Conservation (phyloP, 2,797 vertebrate species). For the Diplodus sargus region DNA sequence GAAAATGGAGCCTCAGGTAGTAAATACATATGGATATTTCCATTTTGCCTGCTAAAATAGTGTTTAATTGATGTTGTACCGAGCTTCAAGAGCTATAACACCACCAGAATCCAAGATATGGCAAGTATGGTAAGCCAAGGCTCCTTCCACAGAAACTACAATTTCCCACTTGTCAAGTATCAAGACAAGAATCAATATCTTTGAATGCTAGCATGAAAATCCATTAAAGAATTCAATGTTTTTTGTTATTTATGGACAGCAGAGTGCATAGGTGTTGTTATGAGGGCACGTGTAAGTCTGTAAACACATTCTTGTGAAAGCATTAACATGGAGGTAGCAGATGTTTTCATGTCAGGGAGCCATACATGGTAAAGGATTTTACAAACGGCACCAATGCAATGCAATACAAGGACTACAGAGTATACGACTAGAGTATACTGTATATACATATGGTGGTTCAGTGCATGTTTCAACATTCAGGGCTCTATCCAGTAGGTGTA, state of each 20-base stretch:
- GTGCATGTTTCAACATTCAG: conserved; percentile 11
- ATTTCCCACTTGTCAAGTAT: too few species aligned
- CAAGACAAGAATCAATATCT: not conserved
- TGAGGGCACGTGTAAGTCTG: conserved; percentile 14
- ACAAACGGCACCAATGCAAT: conserved; percentile 25
- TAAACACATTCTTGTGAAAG: conserved; percentile 56
- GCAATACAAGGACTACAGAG: conserved; percentile 20
- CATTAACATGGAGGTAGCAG: conserved; percentile 35
- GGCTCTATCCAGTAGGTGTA: not conserved
- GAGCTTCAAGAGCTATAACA: too few species aligned
- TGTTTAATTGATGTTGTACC: too few species aligned
- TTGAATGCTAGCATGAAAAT: not conserved
- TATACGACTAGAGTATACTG: not conserved
- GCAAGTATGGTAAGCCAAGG: too few species aligned
- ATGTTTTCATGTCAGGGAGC: conserved; percentile 54
- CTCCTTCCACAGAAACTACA: too few species aligned
- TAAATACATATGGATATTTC: too few species aligned
- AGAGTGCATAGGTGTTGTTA: conserved; percentile 7
- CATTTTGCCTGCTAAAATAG: too few species aligned
- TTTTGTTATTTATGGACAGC: not conserved
- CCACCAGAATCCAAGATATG: too few species aligned
- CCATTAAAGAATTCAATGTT: not conserved
- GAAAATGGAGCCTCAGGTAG: too few species aligned
- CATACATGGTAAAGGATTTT: conserved; percentile 58
- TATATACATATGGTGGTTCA: not conserved